Percentiles rank a stretch among this genome's conserved stretches.
These are phyloP conservation scores for Mesochorus sp. DNA, from an alignment of 2,888 invertebrate genomes.

Conservation along the genomic window DNA sequence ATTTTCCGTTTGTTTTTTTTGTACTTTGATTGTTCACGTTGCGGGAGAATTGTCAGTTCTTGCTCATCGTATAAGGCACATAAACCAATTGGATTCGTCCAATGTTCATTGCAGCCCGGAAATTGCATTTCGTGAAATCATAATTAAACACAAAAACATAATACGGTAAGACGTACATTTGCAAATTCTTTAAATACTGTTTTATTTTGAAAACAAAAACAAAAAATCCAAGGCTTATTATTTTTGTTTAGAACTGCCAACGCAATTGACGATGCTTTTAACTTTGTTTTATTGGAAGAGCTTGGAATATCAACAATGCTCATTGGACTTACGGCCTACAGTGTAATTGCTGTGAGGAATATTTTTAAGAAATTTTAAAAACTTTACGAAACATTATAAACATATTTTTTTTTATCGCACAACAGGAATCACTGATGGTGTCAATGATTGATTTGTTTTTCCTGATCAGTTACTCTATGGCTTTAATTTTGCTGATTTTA, in stretches of 20 bases:
- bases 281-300: constrained; percentile 51
- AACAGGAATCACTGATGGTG: constrained; percentile 13
- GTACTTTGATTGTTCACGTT: constrained; percentile 49
- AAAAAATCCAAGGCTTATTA: constrained; percentile 3
- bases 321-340: constrained; percentile 51
- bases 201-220: neutral
- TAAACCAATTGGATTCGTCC: constrained; percentile 25
- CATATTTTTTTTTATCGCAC: neutral
- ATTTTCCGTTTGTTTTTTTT: constrained; percentile 48
- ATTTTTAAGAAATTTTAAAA: neutral
- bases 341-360: constrained; percentile 44
- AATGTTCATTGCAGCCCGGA: neutral
- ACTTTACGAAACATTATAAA: neutral
- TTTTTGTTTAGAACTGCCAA: constrained; percentile 20
- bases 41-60: constrained; percentile 55
- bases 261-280: constrained; percentile 41
- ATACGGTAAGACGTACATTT: constrained; percentile 53
- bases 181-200: neutral
- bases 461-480: constrained; percentile 43
- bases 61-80: constrained; percentile 39
- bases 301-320: constrained; percentile 52
- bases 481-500: constrained; percentile 58
- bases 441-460: constrained; percentile 32
- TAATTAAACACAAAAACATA: constrained; percentile 35
- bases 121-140: constrained; percentile 33